Evolutionary conservation across 2,888 invertebrate species (phyloP), one percentile per base, ranked within the genome.

Genomic region (Epistrophella euchroma): DNA sequence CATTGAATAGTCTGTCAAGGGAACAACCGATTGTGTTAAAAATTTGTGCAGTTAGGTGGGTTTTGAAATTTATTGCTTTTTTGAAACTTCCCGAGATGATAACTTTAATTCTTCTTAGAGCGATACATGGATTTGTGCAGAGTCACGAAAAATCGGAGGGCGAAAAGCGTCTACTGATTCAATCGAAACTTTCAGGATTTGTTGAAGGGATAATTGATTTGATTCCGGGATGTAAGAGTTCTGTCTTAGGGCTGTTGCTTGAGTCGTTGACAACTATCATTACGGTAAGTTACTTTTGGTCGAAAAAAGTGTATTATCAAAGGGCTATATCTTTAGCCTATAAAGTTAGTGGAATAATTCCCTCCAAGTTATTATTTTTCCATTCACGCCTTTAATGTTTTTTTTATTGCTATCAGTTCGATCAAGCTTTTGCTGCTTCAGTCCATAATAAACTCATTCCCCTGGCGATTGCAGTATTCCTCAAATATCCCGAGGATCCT

Each of bases 401-500:
- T 6, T 37, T 58, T 45, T 62, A 70, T n/a, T n/a, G n/a, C 84
- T 76, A 74, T 71, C 37, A 95, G 94, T 93, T 95, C 70, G 95
- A 96, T 91, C 93, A 93, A 43, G 92, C 93, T 60, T 95, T 95
- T 89, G 95, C 96, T 2, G 94, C 94, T 15, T 93, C 94, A 10
- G 93, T 94, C 15, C 95, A 95, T 88, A 91, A 91, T 32, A 95
- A 95, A 91, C 93, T 96, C 19, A 94, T 94, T 37, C 95, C 96
- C 0, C 90, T 96, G 37, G 93, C 94, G 5, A 94, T 96, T 82
- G 95, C 95, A 5, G 94, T 95, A 2, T 95, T 96, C 89, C 92
- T 96, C 0, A 95, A 95, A 90, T 95, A 94, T 89, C 94, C 93
- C 5, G 93, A 93, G 74, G 96, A 96, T 91, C 95, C 95, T 0